phyloP scores from a whole-genome alignment of 2,113 vertebrate species.

The Uropsilus gracilis region DNA sequence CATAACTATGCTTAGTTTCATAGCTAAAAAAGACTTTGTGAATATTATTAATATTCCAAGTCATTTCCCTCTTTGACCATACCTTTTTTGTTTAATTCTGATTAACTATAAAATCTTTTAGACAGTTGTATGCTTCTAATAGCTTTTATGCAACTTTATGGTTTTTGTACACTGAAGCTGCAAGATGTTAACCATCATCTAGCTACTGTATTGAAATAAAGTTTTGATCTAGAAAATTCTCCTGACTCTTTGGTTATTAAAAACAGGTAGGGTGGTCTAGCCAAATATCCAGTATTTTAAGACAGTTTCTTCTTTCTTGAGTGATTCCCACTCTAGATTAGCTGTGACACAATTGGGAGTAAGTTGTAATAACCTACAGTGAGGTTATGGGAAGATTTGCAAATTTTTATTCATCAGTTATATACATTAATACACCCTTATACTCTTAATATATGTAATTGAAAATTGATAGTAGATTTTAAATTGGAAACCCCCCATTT shows the following conservation, averaged over 20 bases:
- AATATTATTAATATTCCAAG: constrained; percentile 31
- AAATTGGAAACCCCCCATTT: background rate
- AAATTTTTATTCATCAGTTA: constrained; percentile 18
- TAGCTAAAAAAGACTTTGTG: background rate
- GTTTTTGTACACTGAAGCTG: background rate
- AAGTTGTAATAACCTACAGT: background rate
- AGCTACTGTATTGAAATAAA: constrained; percentile 15
- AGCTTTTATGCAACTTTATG: constrained; percentile 31
- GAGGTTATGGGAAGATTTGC: background rate
- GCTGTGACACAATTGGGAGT: background rate
- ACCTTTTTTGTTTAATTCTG: constrained; percentile 26
- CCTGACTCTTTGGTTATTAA: background rate
- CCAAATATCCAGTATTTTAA: background rate
- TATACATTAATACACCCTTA: background rate
- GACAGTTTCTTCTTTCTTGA: constrained; percentile 9
- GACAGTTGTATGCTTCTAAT: background rate
- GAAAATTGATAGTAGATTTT: background rate
- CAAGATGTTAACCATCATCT: background rate
- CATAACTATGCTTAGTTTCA: background rate
- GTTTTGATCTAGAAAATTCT: constrained; percentile 32
- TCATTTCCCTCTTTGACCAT: background rate
- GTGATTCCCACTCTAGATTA: background rate
- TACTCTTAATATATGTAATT: background rate
- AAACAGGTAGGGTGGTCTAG: background rate
- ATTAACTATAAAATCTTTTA: constrained; percentile 23